These are phyloP conservation scores for Calephelis perditalis DNA, from an alignment of 2,888 invertebrate genomes.

Conservation along the genomic window DNA sequence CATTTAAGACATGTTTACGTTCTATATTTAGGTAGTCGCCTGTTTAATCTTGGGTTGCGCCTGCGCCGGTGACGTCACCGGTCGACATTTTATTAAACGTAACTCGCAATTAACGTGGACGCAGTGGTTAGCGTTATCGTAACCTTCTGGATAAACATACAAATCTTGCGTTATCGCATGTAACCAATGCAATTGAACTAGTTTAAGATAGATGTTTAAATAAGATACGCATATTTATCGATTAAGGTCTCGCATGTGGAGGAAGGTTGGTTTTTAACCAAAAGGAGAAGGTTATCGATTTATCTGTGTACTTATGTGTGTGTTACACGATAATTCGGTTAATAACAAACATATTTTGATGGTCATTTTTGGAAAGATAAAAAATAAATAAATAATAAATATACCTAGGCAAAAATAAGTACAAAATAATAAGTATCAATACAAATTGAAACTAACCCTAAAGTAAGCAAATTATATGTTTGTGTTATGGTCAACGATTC, in stretches of 20 bases:
- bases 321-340: too few relatives aligned
- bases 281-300: too few relatives aligned
- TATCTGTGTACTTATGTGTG: too few relatives aligned
- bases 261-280: background rate
- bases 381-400: too few relatives aligned
- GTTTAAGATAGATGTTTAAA: constrained; percentile 11
- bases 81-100: constrained; percentile 42
- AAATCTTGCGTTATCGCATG: constrained; percentile 22
- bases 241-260: constrained; percentile 13
- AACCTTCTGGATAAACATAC: constrained; percentile 29
- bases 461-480: too few relatives aligned
- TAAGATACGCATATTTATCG: constrained; percentile 12
- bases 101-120: constrained; percentile 46
- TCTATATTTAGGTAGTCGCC: constrained; percentile 56
- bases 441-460: too few relatives aligned
- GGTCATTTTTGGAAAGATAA: too few relatives aligned
- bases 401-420: too few relatives aligned
- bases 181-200: constrained; percentile 18
- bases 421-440: too few relatives aligned
- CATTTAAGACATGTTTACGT: constrained; percentile 57
- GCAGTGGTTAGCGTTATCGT: constrained; percentile 31
- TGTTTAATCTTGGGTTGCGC: constrained; percentile 50
- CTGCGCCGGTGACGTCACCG: constrained; percentile 56
- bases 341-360: too few relatives aligned
- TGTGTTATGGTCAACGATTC: too few relatives aligned